Percentiles rank a stretch among this genome's conserved stretches.
These are phyloP conservation scores for Sarcophaga subvicina DNA, from an alignment of 2,888 invertebrate genomes.

Conservation along the genomic window DNA sequence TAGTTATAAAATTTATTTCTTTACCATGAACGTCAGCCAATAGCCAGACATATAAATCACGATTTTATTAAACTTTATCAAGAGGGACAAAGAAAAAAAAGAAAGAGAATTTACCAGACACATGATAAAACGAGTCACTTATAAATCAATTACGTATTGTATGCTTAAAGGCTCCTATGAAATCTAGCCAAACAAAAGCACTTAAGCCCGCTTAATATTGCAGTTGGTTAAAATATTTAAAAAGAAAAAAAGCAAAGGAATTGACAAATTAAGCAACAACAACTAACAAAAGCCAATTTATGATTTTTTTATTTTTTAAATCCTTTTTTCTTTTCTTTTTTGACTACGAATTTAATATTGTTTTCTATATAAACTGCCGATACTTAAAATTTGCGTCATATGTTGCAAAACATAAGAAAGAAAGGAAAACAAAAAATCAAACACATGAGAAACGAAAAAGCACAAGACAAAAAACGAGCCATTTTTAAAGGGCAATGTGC, in stretches of 20 bases:
- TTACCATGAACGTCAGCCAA: too few relatives aligned
- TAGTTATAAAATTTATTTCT: too few relatives aligned
- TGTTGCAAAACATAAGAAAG: slow-evolving; percentile 4
- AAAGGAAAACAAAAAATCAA: neutral
- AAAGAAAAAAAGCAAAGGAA: slow-evolving; percentile 20
- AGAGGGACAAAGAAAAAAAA: too few relatives aligned
- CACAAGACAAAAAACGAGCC: neutral
- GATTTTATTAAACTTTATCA: too few relatives aligned
- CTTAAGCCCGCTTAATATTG: slow-evolving; percentile 61
- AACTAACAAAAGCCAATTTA: neutral
- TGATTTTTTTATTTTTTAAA: neutral
- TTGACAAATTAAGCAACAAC: neutral
- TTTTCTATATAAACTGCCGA: slow-evolving; percentile 7
- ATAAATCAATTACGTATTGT: slow-evolving; percentile 61
- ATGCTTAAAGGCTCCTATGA: slow-evolving; percentile 40
- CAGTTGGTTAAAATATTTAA: slow-evolving; percentile 44
- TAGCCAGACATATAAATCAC: too few relatives aligned
- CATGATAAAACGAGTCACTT: slow-evolving; percentile 40
- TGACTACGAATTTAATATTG: neutral
- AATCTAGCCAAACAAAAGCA: slow-evolving; percentile 46
- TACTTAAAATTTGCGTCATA: slow-evolving; percentile 52
- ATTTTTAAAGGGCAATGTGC: slow-evolving; percentile 3
- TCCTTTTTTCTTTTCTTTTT: slow-evolving; percentile 6
- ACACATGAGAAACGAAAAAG: neutral
- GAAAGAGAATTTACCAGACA: neutral